phyloP scores from a whole-genome alignment of 2,797 vertebrate species.

The Acridotheres tristis region DNA sequence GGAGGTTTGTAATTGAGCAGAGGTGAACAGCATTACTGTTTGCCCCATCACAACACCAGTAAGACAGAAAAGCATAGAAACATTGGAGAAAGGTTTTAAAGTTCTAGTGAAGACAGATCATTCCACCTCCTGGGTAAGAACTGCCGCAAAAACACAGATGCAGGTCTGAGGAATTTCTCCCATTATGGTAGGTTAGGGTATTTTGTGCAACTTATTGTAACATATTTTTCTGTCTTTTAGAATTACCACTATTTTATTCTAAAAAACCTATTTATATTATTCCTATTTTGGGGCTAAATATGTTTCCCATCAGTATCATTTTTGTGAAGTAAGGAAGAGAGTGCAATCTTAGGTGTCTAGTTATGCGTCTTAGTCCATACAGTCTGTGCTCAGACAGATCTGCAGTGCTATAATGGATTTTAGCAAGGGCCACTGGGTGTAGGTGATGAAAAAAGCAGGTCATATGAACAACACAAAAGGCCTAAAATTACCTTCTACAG shows the following conservation, averaged over 20 bases:
- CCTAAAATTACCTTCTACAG: not conserved
- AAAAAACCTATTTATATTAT: not conserved
- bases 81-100: not conserved
- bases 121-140: not conserved
- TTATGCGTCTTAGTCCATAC: not conserved
- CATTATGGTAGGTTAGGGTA: not conserved
- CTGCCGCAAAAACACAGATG: not conserved
- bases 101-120: not conserved
- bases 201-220: not conserved
- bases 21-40: not conserved
- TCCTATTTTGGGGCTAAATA: not conserved
- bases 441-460: conserved; percentile 15
- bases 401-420: not conserved
- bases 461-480: not conserved
- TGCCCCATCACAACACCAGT: accelerated
- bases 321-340: not conserved
- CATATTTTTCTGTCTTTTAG: not conserved
- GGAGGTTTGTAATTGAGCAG: not conserved
- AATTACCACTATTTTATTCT: not conserved
- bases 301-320: not conserved
- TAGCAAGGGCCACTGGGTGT: not conserved
- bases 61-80: not conserved
- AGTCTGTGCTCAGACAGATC: not conserved
- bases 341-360: not conserved
- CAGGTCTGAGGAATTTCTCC: not conserved